phyloP scores from a whole-genome alignment of 2,113 vertebrate genomes.

The Upupa epops region DNA sequence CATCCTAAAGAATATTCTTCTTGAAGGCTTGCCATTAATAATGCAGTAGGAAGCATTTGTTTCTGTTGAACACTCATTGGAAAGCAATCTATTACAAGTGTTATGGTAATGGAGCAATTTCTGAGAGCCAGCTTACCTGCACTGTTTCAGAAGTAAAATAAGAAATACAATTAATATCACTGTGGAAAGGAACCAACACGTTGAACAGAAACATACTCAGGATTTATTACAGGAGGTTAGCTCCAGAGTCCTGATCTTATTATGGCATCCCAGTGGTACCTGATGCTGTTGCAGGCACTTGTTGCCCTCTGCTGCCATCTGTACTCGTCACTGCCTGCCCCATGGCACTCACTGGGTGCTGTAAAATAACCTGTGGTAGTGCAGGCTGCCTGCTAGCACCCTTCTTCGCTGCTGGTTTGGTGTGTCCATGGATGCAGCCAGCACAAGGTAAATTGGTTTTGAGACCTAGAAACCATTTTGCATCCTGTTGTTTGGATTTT shows the following conservation, averaged over 20 bases:
- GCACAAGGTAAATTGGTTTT: background rate
- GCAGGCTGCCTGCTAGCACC: background rate
- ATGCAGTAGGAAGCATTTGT: background rate
- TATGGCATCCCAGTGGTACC: accelerated
- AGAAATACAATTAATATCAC: background rate
- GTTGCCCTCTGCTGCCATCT: accelerated
- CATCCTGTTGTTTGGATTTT: background rate
- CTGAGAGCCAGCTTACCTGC: background rate
- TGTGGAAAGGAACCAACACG: background rate
- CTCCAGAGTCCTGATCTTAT: background rate
- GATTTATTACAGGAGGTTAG: background rate
- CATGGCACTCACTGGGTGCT: background rate
- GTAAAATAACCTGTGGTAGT: background rate
- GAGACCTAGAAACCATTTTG: background rate
- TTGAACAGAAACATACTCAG: background rate
- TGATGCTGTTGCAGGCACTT: background rate
- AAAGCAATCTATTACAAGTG: background rate
- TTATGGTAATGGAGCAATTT: background rate
- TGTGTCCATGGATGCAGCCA: background rate
- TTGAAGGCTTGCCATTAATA: background rate
- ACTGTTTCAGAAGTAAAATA: background rate
- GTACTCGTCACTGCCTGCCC: accelerated
- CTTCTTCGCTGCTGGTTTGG: background rate
- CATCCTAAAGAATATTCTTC: background rate
- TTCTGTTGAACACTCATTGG: background rate